Percentiles rank a stretch among this genome's conserved stretches.
These are phyloP conservation scores for Dynastes tityus DNA, from an alignment of 2,888 invertebrate genomes.

Conservation along the genomic window DNA sequence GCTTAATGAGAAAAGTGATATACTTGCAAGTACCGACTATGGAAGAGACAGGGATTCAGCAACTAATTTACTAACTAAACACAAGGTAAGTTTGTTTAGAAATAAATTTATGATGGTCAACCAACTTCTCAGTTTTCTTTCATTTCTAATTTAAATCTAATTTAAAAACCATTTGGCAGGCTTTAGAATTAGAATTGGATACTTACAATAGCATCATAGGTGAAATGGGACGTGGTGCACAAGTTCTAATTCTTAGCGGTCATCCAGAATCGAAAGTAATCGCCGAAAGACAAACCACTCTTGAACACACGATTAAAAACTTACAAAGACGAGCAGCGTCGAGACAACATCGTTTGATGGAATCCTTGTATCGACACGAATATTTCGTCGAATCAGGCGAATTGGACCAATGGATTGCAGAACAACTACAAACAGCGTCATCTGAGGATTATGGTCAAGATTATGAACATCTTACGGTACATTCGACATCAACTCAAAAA, in stretches of 20 bases:
- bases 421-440: slow-evolving; percentile 90
- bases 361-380: slow-evolving; percentile 90
- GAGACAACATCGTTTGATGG: slow-evolving; percentile 89
- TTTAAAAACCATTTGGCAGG: slow-evolving; percentile 70
- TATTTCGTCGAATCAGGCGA: slow-evolving; percentile 93
- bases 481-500: not conserved
- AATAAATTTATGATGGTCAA: too few relatives aligned
- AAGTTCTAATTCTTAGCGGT: slow-evolving; percentile 84
- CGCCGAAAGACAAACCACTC: slow-evolving; percentile 81
- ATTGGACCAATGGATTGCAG: slow-evolving; percentile 93
- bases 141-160: too few relatives aligned
- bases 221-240: slow-evolving; percentile 92
- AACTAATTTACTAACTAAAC: slow-evolving; percentile 93
- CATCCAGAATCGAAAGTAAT: slow-evolving; percentile 91
- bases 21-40: slow-evolving; percentile 86
- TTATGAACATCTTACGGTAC: slow-evolving; percentile 88
- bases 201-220: slow-evolving; percentile 93
- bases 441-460: slow-evolving; percentile 97
- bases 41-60: slow-evolving; percentile 93
- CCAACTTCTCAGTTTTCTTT: too few relatives aligned
- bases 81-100: slow-evolving; percentile 78
- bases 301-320: slow-evolving; percentile 85
- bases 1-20: slow-evolving; percentile 90
- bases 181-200: slow-evolving; percentile 90
- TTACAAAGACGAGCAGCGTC: slow-evolving; percentile 86